Conservation (phyloP, 2,888 invertebrate species). For the Philonicus albiceps region DNA sequence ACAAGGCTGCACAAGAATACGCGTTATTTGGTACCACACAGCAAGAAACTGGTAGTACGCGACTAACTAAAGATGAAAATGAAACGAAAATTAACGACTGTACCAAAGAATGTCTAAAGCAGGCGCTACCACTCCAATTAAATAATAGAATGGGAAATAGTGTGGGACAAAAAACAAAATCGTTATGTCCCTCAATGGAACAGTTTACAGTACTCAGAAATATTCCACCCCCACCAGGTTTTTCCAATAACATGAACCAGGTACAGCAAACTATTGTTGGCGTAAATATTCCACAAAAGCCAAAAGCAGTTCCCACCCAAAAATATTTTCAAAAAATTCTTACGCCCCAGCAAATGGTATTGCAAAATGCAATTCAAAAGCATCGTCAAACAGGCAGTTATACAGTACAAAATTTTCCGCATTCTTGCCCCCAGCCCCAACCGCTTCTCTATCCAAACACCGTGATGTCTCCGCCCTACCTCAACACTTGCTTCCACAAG, state of each 20-base stretch:
- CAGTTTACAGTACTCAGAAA: neutral
- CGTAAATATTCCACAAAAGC: neutral
- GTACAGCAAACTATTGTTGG: neutral
- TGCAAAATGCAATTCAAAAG: constrained; percentile 13
- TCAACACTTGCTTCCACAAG: constrained; percentile 53
- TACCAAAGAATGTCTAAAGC: neutral
- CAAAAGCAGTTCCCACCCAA: neutral
- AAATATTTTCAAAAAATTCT: neutral
- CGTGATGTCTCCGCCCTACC: constrained; percentile 52
- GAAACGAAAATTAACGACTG: neutral
- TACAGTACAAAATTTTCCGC: neutral
- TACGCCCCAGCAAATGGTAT: neutral
- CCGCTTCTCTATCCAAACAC: constrained; percentile 53
- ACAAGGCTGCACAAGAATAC: constrained; percentile 58
- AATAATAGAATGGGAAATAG: neutral
- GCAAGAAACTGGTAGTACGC: neutral
- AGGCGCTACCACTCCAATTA: neutral
- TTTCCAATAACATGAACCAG: neutral
- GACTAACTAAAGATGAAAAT: neutral
- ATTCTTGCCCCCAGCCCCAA: constrained; percentile 4
- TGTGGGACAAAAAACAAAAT: neutral
- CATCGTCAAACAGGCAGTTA: neutral
- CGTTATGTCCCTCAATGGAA: neutral
- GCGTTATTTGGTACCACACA: constrained; percentile 52
- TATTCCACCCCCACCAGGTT: neutral